phyloP scores from a whole-genome alignment of 2,888 invertebrate genomes.

The Drosophila atripex region DNA sequence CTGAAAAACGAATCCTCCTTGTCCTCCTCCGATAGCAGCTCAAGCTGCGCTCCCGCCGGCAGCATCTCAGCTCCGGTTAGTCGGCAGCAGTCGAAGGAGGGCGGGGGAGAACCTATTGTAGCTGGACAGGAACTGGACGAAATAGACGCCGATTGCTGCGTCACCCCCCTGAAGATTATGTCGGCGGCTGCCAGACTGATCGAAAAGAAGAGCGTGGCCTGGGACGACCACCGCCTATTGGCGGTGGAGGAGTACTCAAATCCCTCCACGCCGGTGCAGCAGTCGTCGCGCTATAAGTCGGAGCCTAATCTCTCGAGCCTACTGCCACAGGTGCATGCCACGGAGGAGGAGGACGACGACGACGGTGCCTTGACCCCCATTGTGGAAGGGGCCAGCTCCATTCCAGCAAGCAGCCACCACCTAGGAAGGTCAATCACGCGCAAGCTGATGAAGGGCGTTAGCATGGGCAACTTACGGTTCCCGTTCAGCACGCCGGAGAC shows the following conservation, averaged over 20 bases:
- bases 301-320: constrained; percentile 82
- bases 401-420: constrained; percentile 31
- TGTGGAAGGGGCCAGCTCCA: constrained; percentile 47
- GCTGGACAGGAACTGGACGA: constrained; percentile 58
- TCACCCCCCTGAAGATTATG: constrained; percentile 73
- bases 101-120: constrained; percentile 27
- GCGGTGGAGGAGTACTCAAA: constrained; percentile 69
- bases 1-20: constrained; percentile 65
- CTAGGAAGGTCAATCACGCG: constrained; percentile 72
- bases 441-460: constrained; percentile 83
- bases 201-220: constrained; percentile 76
- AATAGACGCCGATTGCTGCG: constrained; percentile 57
- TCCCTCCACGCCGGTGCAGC: constrained; percentile 72
- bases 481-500: constrained; percentile 80
- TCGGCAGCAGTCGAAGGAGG: constrained; percentile 78
- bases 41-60: constrained; percentile 46
- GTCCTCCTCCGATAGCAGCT: constrained; percentile 57
- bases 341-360: constrained; percentile 11
- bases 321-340: constrained; percentile 48
- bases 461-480: constrained; percentile 82
- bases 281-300: constrained; percentile 81
- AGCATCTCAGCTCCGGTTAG: constrained; percentile 80
- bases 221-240: constrained; percentile 70
- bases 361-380: constrained; percentile 53
- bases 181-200: constrained; percentile 66